Base-by-base conservation (phyloP, 2,113 vertebrate species). In the Oncorhynchus masou region DNA sequence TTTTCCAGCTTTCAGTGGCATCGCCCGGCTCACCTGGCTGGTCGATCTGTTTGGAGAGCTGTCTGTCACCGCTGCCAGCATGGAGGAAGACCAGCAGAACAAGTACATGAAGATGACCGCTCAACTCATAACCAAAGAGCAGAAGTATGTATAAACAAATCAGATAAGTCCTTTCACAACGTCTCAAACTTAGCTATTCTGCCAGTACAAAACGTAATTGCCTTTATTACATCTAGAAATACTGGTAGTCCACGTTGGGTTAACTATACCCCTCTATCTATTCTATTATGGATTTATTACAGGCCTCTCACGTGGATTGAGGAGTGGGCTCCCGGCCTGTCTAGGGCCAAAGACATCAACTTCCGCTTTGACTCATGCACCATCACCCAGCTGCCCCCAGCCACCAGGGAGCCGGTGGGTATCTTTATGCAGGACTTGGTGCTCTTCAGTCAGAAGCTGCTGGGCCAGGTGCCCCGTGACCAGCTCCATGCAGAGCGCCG, bases 361-460 rank as follows among this genome's bases (percentile, higher is more conserved):
- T 95, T 99, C 83, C 93, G 88, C 45, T 97, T 99, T 80, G 94
- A 93, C 73, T 94, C 90, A 19, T 92, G 94, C 64, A 87, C 89
- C 16, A 70, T 99, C 82, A 96, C 95, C 34, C 85, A 92, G 69
- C 84, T 98, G 4, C 96, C 96, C 20, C 78, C 90, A 1, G 93
- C 87, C 1, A 89, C 93, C 0, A 83, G 79, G 13, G 89, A 92
- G 67, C 27, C 91, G 0, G 93, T 96, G 75, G 95, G 96, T 24
- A 91, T 97, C 85, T 99, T 99, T 88, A 95, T 97, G 94, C 96
- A 97, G 91, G 97, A 99, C 87, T 84, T 96, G 84, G 86, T 94
- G 80, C 82, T 93, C 59, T 98, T 99, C 87, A 93, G 94, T 49
- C 87, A 90, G 86, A 99, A 99, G 88, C 90, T 98, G 54, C 76